phyloP scores from a whole-genome alignment of 2,113 vertebrate species.

The Myotis yumanensis region DNA sequence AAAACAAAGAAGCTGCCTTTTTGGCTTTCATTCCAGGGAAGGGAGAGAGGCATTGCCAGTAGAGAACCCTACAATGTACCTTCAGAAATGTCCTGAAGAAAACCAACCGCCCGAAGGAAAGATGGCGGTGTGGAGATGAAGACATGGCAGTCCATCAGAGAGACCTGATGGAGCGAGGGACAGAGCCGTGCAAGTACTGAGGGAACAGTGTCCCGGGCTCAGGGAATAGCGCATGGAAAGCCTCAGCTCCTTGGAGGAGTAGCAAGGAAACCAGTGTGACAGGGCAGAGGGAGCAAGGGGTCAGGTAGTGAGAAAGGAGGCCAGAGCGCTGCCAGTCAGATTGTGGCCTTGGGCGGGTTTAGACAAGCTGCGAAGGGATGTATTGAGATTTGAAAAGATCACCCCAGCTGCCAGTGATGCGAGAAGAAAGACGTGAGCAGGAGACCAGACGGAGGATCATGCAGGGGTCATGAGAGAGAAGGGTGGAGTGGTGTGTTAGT shows the following conservation, averaged over 20 bases:
- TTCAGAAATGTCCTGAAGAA: not conserved
- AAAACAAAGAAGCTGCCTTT: not conserved
- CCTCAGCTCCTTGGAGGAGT: not conserved
- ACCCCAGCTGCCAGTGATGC: not conserved
- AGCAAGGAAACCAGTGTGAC: not conserved
- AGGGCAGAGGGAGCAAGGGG: rapidly evolving
- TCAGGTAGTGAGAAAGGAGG: not conserved
- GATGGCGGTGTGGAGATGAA: not conserved
- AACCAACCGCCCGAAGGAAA: not conserved
- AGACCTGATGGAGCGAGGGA: not conserved
- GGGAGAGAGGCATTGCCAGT: not conserved
- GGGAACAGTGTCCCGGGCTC: not conserved
- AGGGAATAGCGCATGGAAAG: not conserved
- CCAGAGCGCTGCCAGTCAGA: not conserved
- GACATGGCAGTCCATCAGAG: not conserved
- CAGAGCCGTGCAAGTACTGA: not conserved
- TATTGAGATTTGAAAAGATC: not conserved
- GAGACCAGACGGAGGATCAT: not conserved
- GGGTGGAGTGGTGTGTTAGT: not conserved
- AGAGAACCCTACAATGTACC: not conserved
- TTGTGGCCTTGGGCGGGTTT: not conserved
- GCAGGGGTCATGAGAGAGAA: not conserved
- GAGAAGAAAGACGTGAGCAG: not conserved
- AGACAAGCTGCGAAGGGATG: not conserved
- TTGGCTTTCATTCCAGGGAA: not conserved